Evolutionary conservation across 2,797 vertebrate species (phyloP), one percentile per base, ranked within the genome.

Genomic region (Takifugu ocellatus): DNA sequence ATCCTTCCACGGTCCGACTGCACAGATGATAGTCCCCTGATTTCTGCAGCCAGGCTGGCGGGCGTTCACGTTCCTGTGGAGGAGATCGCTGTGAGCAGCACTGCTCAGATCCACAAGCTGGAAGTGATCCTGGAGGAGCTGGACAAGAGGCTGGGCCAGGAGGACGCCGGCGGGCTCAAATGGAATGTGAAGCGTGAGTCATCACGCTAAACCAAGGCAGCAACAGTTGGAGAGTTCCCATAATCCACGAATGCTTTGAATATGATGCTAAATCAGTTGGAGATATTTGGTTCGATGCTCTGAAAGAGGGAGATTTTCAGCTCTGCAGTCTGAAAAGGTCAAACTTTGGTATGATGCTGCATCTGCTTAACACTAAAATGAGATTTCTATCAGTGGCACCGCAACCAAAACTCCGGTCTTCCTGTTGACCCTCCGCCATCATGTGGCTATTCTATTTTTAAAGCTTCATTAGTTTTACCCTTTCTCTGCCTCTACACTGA

Each of bases 121-220:
- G 63, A 86, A 0, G n/a, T 88, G 31, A 74, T 95, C 66, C 67
- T 98, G 77, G 84, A 89, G 62, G 87, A 91, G 4, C 45, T 93
- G 74, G 74, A 91, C 47, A 73, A 79, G 72, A 83, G 68, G 33
- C 89, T 98, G 66, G 85, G 85, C 15, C 53, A 76, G 47, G 79
- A 91, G 64, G 87, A 88, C 62, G 29, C 49, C 70, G 77, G 54
- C 14, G 76, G 68, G 73, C 78, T 72, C 78, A 92, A 91, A 75
- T 98, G 97, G 96, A 92, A 77, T 1, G 70, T 94, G 75, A 92
- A 92, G 61, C 85, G 96, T 99, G 87, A 73, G 94, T 90, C 78
- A 78, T 17, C 17, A 59, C 50, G 39, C 56, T 60, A 36, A 57
- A 59, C 59, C 42, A 50, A 57, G 31, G 12, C 51, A 50, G 42